These are phyloP conservation scores for Ligdia adustata DNA, from an alignment of 2,888 invertebrate species.

Conservation along the genomic window DNA sequence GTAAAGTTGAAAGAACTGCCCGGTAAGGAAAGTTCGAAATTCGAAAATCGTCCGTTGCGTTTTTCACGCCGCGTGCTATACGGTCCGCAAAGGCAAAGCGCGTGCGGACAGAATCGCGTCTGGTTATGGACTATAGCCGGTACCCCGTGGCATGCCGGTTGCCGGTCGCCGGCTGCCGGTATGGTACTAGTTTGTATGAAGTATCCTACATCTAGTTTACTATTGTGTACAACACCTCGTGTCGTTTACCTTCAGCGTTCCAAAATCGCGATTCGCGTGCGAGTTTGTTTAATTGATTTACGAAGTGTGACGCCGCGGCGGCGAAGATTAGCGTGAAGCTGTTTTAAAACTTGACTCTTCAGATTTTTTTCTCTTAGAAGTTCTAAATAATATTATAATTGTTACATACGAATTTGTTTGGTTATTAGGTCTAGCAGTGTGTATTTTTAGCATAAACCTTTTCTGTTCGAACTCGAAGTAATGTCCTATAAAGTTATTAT, in stretches of 20 bases:
- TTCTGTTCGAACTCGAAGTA: no score
- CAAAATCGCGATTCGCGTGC: constrained; percentile 24
- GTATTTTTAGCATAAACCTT: no score
- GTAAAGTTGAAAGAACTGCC: constrained; percentile 16
- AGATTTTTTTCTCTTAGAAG: no score
- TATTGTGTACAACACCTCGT: constrained; percentile 28
- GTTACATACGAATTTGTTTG: no score
- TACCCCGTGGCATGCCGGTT: constrained; percentile 35
- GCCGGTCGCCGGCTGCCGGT: constrained; percentile 4
- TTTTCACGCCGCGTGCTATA: constrained; percentile 57
- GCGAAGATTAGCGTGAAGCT: no score
- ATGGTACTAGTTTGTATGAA: constrained; percentile 25
- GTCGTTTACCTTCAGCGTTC: constrained; percentile 36
- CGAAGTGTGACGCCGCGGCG: constrained; percentile 10
- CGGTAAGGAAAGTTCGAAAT: constrained; percentile 24
- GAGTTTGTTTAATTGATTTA: constrained; percentile 19
- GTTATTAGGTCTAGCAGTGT: no score
- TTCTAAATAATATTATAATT: no score
- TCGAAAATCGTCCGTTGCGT: constrained; percentile 33
- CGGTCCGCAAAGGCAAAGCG: constrained; percentile 48
- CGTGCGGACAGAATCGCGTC: constrained; percentile 64
- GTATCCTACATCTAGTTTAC: constrained; percentile 38
- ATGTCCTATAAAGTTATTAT: no score
- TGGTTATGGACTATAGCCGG: constrained; percentile 65
- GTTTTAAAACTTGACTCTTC: no score